A percentile compares a stretch with the other conserved stretches of the same genome.
These are phyloP conservation scores for Calyptomena viridis DNA, from an alignment of 2,113 vertebrate species.

Conservation along the genomic window DNA sequence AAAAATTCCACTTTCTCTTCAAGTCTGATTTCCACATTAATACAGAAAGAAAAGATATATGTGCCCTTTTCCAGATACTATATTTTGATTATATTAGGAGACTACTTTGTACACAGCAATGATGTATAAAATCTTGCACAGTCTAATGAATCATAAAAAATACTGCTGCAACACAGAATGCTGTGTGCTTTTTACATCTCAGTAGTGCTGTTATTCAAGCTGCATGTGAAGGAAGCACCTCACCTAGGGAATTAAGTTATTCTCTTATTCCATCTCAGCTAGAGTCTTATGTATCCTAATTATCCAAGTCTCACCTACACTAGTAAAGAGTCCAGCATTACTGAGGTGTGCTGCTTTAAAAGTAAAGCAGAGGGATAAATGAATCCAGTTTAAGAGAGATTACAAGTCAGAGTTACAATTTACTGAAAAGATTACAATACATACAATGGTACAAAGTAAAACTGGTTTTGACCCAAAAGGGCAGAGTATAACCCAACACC, in stretches of 20 bases:
- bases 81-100: not conserved
- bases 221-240: not conserved
- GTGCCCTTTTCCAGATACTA: not conserved
- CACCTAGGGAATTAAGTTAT: not conserved
- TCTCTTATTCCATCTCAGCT: not conserved
- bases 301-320: not conserved
- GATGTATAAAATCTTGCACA: not conserved
- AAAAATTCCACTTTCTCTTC: not conserved
- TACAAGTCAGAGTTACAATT: no score
- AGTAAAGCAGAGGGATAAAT: no score
- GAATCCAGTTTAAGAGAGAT: no score
- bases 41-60: not conserved
- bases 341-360: no score
- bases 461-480: no score
- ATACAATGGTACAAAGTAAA: no score
- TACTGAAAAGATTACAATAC: no score
- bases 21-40: not conserved
- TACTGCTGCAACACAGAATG: not conserved
- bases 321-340: not conserved
- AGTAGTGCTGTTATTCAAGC: not conserved
- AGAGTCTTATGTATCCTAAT: not conserved
- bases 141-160: not conserved
- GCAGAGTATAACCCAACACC: no score
- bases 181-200: not conserved
- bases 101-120: not conserved